These are phyloP conservation scores for Amphiprion ocellaris DNA, from an alignment of 2,113 vertebrate genomes.

Conservation along the genomic window DNA sequence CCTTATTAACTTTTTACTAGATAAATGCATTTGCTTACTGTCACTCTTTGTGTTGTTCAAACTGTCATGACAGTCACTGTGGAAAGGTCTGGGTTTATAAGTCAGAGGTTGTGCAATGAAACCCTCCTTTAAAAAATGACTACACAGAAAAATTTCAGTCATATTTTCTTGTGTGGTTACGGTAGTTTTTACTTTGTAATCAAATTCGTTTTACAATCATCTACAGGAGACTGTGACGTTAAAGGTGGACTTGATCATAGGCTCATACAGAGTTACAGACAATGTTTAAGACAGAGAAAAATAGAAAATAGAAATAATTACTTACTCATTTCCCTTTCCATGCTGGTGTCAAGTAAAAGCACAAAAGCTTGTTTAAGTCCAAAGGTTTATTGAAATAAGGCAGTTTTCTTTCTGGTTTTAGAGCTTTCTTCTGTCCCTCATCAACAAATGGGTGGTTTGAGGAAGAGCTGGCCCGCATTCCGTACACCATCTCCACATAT, in stretches of 20 bases:
- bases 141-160: too few species aligned
- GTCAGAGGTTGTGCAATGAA: too few species aligned
- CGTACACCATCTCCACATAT: neutral
- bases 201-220: neutral
- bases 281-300: neutral
- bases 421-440: neutral
- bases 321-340: neutral
- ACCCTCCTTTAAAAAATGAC: neutral
- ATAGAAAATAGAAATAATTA: neutral
- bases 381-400: neutral
- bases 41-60: too few species aligned
- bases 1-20: too few species aligned
- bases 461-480: slow-evolving; percentile 48
- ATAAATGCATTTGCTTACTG: too few species aligned
- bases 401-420: neutral
- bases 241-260: neutral
- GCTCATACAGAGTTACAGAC: neutral
- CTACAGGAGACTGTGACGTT: neutral
- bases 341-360: neutral
- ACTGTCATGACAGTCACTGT: too few species aligned
- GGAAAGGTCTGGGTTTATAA: too few species aligned
- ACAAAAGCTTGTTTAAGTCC: slow-evolving; percentile 1
- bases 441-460: neutral
- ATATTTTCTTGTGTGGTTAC: neutral
- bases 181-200: neutral